Evolutionary conservation across 2,888 invertebrate species (phyloP).

Genomic region (Caenorhabditis uteleia): DNA sequence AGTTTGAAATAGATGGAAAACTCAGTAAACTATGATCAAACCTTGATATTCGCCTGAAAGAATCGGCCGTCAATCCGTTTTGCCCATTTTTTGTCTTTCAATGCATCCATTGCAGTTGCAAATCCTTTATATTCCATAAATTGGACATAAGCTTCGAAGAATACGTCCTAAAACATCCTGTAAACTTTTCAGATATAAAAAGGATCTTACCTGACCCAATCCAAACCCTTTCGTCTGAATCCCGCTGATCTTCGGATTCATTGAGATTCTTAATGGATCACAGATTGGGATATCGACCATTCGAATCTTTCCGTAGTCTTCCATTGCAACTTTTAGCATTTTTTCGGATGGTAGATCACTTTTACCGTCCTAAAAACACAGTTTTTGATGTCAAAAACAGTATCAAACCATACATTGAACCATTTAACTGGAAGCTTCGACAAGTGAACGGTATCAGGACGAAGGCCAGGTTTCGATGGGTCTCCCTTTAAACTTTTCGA

Average conservation of each 20-base stretch:
- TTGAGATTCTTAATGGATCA: constrained; percentile 44
- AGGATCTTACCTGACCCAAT: constrained; percentile 68
- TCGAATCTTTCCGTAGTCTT: constrained; percentile 43
- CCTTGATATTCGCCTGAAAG: constrained; percentile 71
- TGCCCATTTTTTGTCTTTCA: constrained; percentile 86
- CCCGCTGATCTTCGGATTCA: constrained; percentile 44
- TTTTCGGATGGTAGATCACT: constrained; percentile 40
- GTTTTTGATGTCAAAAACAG: constrained; percentile 4
- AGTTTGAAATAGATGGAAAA: too few relatives aligned
- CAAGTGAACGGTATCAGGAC: constrained; percentile 91
- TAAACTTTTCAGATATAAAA: constrained; percentile 1
- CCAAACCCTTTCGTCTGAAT: constrained; percentile 50
- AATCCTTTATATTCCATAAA: constrained; percentile 93
- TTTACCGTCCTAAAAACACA: constrained; percentile 28
- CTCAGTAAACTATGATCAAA: too few relatives aligned
- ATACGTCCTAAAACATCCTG: constrained; percentile 40
- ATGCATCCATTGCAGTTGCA: constrained; percentile 89
- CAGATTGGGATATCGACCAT: constrained; percentile 50
- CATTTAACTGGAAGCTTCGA: constrained; percentile 85
- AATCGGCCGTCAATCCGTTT: constrained; percentile 74
- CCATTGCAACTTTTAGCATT: constrained; percentile 67
- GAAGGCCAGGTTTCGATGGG: constrained; percentile 82
- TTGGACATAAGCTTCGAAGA: constrained; percentile 80
- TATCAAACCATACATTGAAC: constrained; percentile 76
- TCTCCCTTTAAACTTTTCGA: constrained; percentile 72